Base-by-base conservation (phyloP, 2,888 invertebrate species). In the Scaptodrosophila latifasciaeformis region DNA sequence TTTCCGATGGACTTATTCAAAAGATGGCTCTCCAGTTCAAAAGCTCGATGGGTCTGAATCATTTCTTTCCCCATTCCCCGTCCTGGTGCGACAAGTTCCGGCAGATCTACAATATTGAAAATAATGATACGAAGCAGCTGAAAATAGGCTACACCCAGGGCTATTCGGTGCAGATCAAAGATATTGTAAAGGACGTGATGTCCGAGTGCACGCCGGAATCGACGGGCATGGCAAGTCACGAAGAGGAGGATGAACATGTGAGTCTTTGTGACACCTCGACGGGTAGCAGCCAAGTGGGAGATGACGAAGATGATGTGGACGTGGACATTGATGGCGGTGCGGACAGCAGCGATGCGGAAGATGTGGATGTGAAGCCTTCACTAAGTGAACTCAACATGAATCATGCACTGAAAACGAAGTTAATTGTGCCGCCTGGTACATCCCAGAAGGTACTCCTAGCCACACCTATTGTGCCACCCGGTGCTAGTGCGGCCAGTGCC, bases 1-100 rank as follows among this genome's bases (percentile, higher is more conserved):
- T 85, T 44, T 81, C 84, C 18, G 82, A 85, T 40, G 84, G 83
- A 0, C 71, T 85, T 0, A 83, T 85, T 43, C 82, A 84, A 58
- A 85, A 85, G 48, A 85, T 85, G 80, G 82, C 85, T 0, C 40
- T 85, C 44, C 85, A 85, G 17, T 85, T 85, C 54, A 84, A 84
- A 49, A 84, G 83, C 49, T 77, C 75, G 9, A 81, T 85, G 79
- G 80, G 83, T 2, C 24, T 85, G 43, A 71, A 61, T 12, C 76
- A 79, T n/a, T 85, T 85, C 52, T 83, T 85, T 47, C 85, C 85
- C 6, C 82, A 80, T 53, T n/a, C n/a, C n/a, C 81, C 74, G 54
- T 83, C 79, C n/a, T 85, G 85, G 85, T 81, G 85, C 54, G 76
- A 80, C 42, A 85, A 84, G 40, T 85, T 85, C 54, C 82, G 85